phyloP scores from a whole-genome alignment of 2,888 invertebrate species.

The Eretmocerus hayati region DNA sequence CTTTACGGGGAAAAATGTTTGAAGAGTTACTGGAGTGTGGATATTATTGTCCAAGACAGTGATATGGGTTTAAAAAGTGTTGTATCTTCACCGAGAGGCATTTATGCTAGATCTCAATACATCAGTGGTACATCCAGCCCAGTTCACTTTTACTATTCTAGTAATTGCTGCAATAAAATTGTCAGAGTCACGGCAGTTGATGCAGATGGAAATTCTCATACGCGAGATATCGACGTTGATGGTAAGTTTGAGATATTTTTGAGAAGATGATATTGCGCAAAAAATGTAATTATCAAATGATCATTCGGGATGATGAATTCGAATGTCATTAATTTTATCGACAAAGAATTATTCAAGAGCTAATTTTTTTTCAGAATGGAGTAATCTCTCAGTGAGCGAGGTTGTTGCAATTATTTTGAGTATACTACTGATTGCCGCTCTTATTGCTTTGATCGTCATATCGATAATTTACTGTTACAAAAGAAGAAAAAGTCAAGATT shows the following conservation, averaged over 20 bases:
- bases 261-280: too few relatives aligned
- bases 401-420: conserved; percentile 69
- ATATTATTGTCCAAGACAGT: conserved; percentile 60
- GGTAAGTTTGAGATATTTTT: conserved; percentile 40
- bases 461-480: conserved; percentile 58
- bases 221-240: conserved; percentile 57
- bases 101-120: conserved; percentile 58
- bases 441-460: conserved; percentile 55
- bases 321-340: too few relatives aligned
- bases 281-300: too few relatives aligned
- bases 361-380: conserved; percentile 45
- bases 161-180: conserved; percentile 66
- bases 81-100: conserved; percentile 46
- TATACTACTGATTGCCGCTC: conserved; percentile 55
- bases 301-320: too few relatives aligned
- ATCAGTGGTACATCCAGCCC: conserved; percentile 61
- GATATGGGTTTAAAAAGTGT: conserved; percentile 38
- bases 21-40: conserved; percentile 63
- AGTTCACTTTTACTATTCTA: conserved; percentile 60
- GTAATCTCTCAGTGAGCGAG: conserved; percentile 48
- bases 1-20: conserved; percentile 54
- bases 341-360: too few relatives aligned
- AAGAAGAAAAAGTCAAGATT: conserved; percentile 53
- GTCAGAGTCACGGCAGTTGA: conserved; percentile 64
- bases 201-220: conserved; percentile 59